Evolutionary conservation across 2,888 invertebrate genomes (phyloP), one percentile per base, ranked within the genome.

Genomic region (Gasteruption jaculator): DNA sequence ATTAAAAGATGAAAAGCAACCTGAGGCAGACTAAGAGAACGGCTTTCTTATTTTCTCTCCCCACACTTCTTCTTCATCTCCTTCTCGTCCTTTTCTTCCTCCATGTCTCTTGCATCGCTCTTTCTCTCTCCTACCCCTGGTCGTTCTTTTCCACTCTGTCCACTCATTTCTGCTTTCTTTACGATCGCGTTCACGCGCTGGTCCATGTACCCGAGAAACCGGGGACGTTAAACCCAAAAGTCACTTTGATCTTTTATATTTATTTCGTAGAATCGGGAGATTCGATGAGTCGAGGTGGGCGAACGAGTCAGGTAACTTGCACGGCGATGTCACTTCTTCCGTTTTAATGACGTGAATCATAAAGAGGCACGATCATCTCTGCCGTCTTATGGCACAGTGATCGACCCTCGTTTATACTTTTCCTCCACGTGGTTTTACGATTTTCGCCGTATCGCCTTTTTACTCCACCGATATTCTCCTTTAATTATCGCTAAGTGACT

Each of bases 241-340:
- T n/a, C 39, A 33, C 53, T 53, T 53, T 51, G 49, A 53, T 53
- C 45, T 49, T 51, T 51, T 51, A 51, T 51, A 49, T 45, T 54
- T 54, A 41, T 45, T 50, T 49, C 52, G 52, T 43, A 43, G 49
- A 54, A 52, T 25, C 38, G 49, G 30, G 42, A n/a, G n/a, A 43
- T 52, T 41, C 48, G 48, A 48, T 44, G 48, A 50, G 44, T 19
- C 29, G 45, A 46, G 49, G 52, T 50, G 53, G 53, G 51, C 48
- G 52, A 52, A 52, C 55, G 43, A 45, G 51, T 53, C 50, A 14
- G 42, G 38, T 41, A 26, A 49, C 32, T 18, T 22, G 31, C 11
- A 39, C 12, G 32, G 32, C 43, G 41, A 24, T 32, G 12, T 26
- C 29, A 38, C 41, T 41, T 40, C 44, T 41, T n/a, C n/a, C n/a